A percentile compares a stretch with the other conserved stretches of the same genome.
These are phyloP conservation scores for Xylota sylvarum DNA, from an alignment of 2,888 invertebrate species.

Conservation along the genomic window DNA sequence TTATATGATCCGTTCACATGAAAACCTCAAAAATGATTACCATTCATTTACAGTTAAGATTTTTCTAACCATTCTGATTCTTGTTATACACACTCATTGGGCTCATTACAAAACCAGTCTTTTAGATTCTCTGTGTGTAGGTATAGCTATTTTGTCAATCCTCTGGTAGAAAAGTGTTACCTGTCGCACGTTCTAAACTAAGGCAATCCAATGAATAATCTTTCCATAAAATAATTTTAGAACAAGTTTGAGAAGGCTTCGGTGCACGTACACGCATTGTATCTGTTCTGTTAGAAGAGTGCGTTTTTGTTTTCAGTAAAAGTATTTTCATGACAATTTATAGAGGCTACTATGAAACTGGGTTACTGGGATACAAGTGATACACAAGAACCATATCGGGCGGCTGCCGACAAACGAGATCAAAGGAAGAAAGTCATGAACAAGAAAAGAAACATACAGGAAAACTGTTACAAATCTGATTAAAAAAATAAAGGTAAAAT, in stretches of 20 bases:
- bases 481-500: too few relatives aligned
- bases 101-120: slow-evolving; percentile 24
- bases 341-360: slow-evolving; percentile 48
- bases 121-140: not conserved
- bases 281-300: slow-evolving; percentile 7
- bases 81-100: not conserved
- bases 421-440: not conserved
- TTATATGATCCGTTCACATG: slow-evolving; percentile 2
- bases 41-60: slow-evolving; percentile 22
- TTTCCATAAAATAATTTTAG: slow-evolving; percentile 34
- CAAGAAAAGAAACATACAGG: not conserved
- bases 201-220: slow-evolving; percentile 36
- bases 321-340: slow-evolving; percentile 40
- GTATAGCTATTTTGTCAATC: not conserved
- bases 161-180: slow-evolving; percentile 14
- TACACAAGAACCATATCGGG: not conserved
- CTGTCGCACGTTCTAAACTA: slow-evolving; percentile 21
- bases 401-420: not conserved
- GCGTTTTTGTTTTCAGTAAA: slow-evolving; percentile 47
- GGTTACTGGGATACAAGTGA: slow-evolving; percentile 59
- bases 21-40: not conserved
- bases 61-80: slow-evolving; percentile 13
- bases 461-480: not conserved
- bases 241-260: slow-evolving; percentile 55
- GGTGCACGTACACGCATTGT: not conserved